Conservation (phyloP, 1,140 invertebrate species). For the Listronotus bonariensis region DNA sequence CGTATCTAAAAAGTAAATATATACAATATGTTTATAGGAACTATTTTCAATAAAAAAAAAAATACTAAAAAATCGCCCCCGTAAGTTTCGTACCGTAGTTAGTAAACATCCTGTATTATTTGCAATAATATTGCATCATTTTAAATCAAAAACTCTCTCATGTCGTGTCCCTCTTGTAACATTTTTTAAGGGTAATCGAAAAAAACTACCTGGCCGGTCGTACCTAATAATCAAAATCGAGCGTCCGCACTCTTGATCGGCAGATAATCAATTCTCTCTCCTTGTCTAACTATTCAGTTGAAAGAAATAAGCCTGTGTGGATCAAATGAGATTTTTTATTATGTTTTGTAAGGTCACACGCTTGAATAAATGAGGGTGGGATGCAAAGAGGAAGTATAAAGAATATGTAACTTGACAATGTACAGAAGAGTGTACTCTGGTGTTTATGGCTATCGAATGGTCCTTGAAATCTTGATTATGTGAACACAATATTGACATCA, state of each 20-base stretch:
- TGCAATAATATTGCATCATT: too few species aligned
- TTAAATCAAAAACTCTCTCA: too few species aligned
- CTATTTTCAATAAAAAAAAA: too few species aligned
- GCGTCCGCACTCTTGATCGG: background rate
- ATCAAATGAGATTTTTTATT: background rate
- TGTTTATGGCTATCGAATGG: background rate
- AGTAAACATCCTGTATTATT: too few species aligned
- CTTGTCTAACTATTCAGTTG: background rate
- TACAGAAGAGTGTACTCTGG: background rate
- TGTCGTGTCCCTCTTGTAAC: background rate
- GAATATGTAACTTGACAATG: background rate
- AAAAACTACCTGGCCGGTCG: constrained; percentile 1
- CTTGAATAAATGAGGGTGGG: background rate
- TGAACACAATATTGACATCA: background rate
- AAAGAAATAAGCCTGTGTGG: background rate
- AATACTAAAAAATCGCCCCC: too few species aligned
- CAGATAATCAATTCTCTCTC: background rate
- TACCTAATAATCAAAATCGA: constrained; percentile 1
- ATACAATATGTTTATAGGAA: too few species aligned
- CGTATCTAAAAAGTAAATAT: too few species aligned
- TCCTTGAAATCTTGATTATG: background rate
- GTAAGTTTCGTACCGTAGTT: too few species aligned
- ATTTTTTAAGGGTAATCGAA: constrained; percentile 17
- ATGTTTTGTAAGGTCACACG: constrained; percentile 6
- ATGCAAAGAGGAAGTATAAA: background rate